phyloP scores from a whole-genome alignment of 2,113 vertebrate species.

The Sander lucioperca region DNA sequence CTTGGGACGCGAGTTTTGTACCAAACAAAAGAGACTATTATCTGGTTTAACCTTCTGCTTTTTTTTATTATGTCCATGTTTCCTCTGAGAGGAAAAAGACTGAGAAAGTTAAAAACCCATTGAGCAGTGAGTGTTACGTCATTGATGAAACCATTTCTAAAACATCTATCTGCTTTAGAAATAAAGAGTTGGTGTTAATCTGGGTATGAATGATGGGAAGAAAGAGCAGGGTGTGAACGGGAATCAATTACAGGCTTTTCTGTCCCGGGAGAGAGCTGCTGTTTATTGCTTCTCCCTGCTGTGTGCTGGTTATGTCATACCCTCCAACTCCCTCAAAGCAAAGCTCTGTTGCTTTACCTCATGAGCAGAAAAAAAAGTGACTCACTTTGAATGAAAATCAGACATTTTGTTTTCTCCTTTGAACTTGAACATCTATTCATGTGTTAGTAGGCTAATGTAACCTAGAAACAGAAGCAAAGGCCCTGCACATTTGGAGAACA shows the following conservation, averaged over 20 bases:
- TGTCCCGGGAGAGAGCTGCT: slow-evolving; percentile 72
- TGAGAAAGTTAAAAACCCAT: slow-evolving; percentile 55
- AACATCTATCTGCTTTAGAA: slow-evolving; percentile 18
- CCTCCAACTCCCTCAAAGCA: slow-evolving; percentile 62
- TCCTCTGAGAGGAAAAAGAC: slow-evolving; percentile 15
- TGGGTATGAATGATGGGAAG: slow-evolving; percentile 27
- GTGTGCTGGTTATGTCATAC: slow-evolving; percentile 79
- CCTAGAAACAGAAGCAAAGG: not conserved
- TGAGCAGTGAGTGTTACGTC: slow-evolving; percentile 46
- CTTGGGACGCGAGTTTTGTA: not conserved
- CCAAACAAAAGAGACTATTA: slow-evolving; percentile 1
- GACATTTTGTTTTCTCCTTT: slow-evolving; percentile 21
- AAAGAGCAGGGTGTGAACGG: slow-evolving; percentile 50
- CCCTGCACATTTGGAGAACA: not conserved
- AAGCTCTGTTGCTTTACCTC: slow-evolving; percentile 55
- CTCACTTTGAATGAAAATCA: slow-evolving; percentile 29
- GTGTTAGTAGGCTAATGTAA: slow-evolving; percentile 1
- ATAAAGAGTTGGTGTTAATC: slow-evolving; percentile 10
- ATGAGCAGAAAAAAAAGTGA: not conserved
- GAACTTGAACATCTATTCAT: not conserved
- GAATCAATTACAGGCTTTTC: slow-evolving; percentile 72
- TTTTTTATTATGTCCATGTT: slow-evolving; percentile 12
- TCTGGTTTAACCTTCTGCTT: slow-evolving; percentile 23
- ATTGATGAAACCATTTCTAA: slow-evolving; percentile 32
- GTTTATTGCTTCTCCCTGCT: slow-evolving; percentile 74